phyloP scores from a whole-genome alignment of 2,797 vertebrate genomes.

The Eulemur mongoz region DNA sequence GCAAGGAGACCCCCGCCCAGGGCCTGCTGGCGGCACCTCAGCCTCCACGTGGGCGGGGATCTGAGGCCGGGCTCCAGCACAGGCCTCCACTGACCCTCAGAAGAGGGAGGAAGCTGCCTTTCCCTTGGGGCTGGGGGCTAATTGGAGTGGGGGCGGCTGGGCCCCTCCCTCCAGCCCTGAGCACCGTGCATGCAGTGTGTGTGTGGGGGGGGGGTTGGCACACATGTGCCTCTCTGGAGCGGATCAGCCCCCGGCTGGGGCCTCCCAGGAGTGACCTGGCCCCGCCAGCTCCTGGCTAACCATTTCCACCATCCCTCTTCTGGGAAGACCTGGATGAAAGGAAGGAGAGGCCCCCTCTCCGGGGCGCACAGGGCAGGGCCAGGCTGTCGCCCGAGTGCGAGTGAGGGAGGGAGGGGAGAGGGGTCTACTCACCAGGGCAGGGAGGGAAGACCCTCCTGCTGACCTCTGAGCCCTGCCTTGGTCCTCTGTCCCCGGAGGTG shows the following conservation, averaged over 20 bases:
- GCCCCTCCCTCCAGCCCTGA: too few relatives aligned
- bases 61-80: background rate
- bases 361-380: background rate
- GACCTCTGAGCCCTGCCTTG: background rate
- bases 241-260: background rate
- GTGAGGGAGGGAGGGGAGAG: background rate
- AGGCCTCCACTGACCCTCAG: background rate
- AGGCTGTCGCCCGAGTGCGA: background rate
- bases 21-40: background rate
- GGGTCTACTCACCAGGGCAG: background rate
- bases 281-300: background rate
- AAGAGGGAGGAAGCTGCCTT: background rate
- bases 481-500: background rate
- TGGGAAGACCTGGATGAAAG: background rate
- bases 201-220: background rate
- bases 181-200: rapidly evolving
- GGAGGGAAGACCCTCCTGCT: background rate
- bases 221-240: background rate
- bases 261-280: background rate
- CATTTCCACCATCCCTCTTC: background rate
- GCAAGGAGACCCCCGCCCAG: background rate
- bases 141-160: background rate
- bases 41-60: background rate
- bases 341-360: background rate
- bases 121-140: background rate